phyloP scores from a whole-genome alignment of 1,140 invertebrate species.

The Calephelis virginiensis region DNA sequence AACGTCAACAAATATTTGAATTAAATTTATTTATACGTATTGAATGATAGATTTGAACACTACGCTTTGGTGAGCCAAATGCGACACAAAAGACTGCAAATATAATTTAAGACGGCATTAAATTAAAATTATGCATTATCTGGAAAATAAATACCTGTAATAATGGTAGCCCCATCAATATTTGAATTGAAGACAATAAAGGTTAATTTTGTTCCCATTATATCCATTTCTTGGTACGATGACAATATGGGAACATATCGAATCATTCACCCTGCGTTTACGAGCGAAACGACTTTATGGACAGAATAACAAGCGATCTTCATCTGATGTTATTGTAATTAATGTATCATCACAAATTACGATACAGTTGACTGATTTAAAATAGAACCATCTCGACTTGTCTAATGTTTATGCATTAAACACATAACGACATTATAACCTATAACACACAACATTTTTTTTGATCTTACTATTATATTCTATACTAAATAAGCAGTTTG shows the following conservation, averaged over 20 bases:
- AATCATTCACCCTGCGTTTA: constrained; percentile 14
- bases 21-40: too few species aligned
- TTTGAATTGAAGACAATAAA: constrained; percentile 14
- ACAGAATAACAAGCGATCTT: constrained; percentile 8
- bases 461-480: too few species aligned
- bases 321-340: constrained; percentile 17
- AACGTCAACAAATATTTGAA: too few species aligned
- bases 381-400: neutral
- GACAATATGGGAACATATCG: constrained; percentile 15
- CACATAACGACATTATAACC: too few species aligned
- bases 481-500: too few species aligned
- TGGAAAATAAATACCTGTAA: constrained; percentile 11
- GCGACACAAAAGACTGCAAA: too few species aligned
- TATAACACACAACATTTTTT: too few species aligned
- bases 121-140: too few species aligned
- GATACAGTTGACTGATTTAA: neutral
- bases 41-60: too few species aligned
- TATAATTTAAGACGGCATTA: too few species aligned
- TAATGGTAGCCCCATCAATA: neutral
- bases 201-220: constrained; percentile 7
- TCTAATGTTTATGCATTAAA: neutral
- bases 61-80: too few species aligned
- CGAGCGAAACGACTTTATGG: constrained; percentile 13
- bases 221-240: constrained; percentile 6
- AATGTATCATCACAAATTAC: constrained; percentile 6